phyloP scores from a whole-genome alignment of 1,140 invertebrate genomes.

The Saccostrea glomerata region DNA sequence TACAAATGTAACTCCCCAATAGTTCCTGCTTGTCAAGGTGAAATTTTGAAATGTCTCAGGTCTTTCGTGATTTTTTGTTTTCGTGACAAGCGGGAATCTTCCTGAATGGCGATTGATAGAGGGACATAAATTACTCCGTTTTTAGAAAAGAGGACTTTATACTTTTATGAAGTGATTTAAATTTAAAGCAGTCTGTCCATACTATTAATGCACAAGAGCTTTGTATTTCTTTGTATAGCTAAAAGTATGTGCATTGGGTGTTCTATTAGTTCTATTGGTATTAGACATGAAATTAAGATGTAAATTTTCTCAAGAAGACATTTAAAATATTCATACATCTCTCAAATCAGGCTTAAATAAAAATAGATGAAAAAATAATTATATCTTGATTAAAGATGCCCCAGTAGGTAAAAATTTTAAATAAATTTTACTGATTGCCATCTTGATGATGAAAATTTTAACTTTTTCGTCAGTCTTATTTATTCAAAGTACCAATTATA shows the following conservation, averaged over 20 bases:
- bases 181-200: not conserved
- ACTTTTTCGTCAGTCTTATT: too few relatives aligned
- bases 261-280: too few relatives aligned
- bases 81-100: slow-evolving; percentile 27
- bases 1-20: not conserved
- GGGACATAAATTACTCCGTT: not conserved
- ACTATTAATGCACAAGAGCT: not conserved
- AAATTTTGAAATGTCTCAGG: not conserved
- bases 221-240: not conserved
- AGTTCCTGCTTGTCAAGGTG: not conserved
- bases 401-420: too few relatives aligned
- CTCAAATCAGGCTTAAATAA: too few relatives aligned
- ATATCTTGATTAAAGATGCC: too few relatives aligned
- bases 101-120: not conserved
- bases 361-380: too few relatives aligned
- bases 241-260: not conserved
- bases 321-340: too few relatives aligned
- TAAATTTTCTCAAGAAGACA: too few relatives aligned
- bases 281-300: too few relatives aligned
- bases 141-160: not conserved
- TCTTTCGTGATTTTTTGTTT: not conserved
- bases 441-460: too few relatives aligned
- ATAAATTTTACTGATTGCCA: too few relatives aligned
- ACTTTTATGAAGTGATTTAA: not conserved
- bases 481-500: not conserved